Evolutionary conservation across 2,113 vertebrate genomes (phyloP), one percentile per base, ranked within the genome.

Genomic region (Phalacrocorax carbo): DNA sequence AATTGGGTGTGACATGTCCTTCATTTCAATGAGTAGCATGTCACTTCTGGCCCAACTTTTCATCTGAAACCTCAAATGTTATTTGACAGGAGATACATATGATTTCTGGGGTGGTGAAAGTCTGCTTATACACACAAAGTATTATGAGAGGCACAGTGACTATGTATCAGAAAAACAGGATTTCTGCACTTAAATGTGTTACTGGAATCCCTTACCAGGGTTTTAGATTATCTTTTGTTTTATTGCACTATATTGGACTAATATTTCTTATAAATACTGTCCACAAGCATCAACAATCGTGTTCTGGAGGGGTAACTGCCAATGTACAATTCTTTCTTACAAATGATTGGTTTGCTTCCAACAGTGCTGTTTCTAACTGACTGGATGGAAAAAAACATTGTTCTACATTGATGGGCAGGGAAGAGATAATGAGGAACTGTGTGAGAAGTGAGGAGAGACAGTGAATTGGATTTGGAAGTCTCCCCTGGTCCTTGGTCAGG

Each of bases 1-100:
- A 97, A 97, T 92, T 55, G 48, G 58, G 69, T 96, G 55, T 96
- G 97, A 96, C 93, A 25, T 82, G 94, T 95, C 97, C 97, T 97
- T 97, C 96, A 40, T 91, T 95, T 90, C 85, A 82, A 80, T 82
- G 93, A 96, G 93, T 83, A 95, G 77, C 17, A 0, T 88, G 96
- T 95, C 96, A 89, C 92, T 96, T 85, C 94, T 92, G 85, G 80
- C 77, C 83, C 68, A 89, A 18, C 88, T 94, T 91, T 78, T 95
- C 80, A 92, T 76, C 71, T 75, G 46, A 84, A 91, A 62, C 54
- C 80, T 62, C 87, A 95, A 96, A 97, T 91, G 57, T 55, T 79
- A 11, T 79, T 85, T 97, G 97, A 97, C 96, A 97, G 93, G 77
- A 51, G 66, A 93, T 75, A 40, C 54, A 92, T 90, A 54, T 72